A percentile compares a stretch with the other conserved stretches of the same genome.
Evolutionary conservation across 2,888 invertebrate species (phyloP).

Genomic region (Coenonympha glycerion): DNA sequence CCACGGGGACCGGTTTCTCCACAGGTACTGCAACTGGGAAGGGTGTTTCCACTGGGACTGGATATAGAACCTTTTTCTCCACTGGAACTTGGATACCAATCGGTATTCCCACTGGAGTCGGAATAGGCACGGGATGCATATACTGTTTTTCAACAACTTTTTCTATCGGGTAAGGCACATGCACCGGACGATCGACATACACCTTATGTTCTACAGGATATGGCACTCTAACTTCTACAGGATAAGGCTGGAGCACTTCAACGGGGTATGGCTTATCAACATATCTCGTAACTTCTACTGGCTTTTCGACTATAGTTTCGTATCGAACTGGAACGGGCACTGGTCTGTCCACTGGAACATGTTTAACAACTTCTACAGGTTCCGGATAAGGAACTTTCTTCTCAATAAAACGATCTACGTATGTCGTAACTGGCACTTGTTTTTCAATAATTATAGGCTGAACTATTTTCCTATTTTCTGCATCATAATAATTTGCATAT

Average conservation of each 20-base stretch:
- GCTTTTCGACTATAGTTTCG: slow-evolving; percentile 74
- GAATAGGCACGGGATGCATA: slow-evolving; percentile 55
- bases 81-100: slow-evolving; percentile 52
- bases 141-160: slow-evolving; percentile 72
- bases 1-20: slow-evolving; percentile 54
- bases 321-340: slow-evolving; percentile 61
- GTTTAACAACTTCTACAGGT: slow-evolving; percentile 49
- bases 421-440: slow-evolving; percentile 65
- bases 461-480: slow-evolving; percentile 53
- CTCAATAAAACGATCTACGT: slow-evolving; percentile 60
- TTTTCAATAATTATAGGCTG: slow-evolving; percentile 68
- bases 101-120: slow-evolving; percentile 63
- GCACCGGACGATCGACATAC: slow-evolving; percentile 68
- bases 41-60: slow-evolving; percentile 59
- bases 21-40: slow-evolving; percentile 62
- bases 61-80: slow-evolving; percentile 55
- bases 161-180: slow-evolving; percentile 69
- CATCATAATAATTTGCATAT: slow-evolving; percentile 41
- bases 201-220: slow-evolving; percentile 71
- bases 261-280: slow-evolving; percentile 78
- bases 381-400: slow-evolving; percentile 65
- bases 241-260: slow-evolving; percentile 68
- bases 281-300: slow-evolving; percentile 65
- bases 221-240: slow-evolving; percentile 71
- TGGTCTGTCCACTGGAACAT: slow-evolving; percentile 60